Percentiles rank a stretch among this genome's conserved stretches.
Evolutionary conservation across 2,888 invertebrate species (phyloP).

Genomic region (Marasmarcha lunaedactyla): DNA sequence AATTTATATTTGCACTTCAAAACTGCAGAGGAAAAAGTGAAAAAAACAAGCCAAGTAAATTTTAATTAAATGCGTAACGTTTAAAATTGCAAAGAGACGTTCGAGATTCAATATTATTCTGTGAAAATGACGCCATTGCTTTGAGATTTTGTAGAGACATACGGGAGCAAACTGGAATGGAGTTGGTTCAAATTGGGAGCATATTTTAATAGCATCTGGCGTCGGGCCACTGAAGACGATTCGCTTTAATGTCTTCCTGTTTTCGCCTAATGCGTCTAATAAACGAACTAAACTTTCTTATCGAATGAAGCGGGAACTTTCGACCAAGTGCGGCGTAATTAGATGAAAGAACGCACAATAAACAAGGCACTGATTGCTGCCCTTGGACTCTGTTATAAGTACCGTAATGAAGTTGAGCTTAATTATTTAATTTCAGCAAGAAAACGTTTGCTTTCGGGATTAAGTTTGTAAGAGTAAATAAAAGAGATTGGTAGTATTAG

Average conservation of each 20-base stretch:
- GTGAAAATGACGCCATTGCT: conserved; percentile 35
- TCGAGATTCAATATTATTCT: conserved; percentile 36
- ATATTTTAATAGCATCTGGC: conserved; percentile 62
- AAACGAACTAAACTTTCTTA: conserved; percentile 65
- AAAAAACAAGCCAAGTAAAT: too few species aligned
- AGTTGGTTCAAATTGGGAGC: conserved; percentile 52
- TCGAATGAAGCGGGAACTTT: conserved; percentile 52
- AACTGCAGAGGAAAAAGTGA: too few species aligned
- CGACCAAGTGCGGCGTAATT: conserved; percentile 37
- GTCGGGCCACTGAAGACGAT: conserved; percentile 50
- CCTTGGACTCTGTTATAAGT: too few species aligned
- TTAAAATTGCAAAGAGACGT: conserved; percentile 24
- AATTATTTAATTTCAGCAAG: too few species aligned
- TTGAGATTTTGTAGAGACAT: conserved; percentile 24
- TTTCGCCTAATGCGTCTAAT: conserved; percentile 62
- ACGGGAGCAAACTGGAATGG: conserved; percentile 26
- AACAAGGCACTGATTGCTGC: conserved; percentile 29
- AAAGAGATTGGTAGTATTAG: too few species aligned
- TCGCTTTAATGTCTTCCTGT: conserved; percentile 61
- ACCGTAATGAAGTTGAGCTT: too few species aligned
- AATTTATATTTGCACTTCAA: too few species aligned
- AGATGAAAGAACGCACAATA: conserved; percentile 20
- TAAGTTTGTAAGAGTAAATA: too few species aligned
- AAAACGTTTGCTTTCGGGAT: too few species aligned
- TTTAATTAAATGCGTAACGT: too few species aligned